Percentiles rank a stretch among this genome's conserved stretches.
Conservation (phyloP, 2,888 invertebrate genomes). For the Agrenia bidenticulata region DNA sequence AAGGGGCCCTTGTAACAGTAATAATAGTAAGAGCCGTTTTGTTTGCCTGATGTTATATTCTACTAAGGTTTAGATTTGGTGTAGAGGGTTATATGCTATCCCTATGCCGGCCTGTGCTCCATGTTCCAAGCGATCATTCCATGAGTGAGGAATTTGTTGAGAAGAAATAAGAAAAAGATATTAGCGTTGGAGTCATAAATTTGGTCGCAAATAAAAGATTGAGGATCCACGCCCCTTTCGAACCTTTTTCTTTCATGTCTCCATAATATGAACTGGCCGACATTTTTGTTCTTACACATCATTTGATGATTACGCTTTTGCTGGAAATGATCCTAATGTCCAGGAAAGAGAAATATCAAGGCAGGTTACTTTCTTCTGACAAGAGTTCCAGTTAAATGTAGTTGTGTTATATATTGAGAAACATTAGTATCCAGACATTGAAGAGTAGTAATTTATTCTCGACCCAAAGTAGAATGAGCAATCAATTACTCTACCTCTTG, state of each 20-base stretch:
- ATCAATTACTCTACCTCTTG: slow-evolving; percentile 29
- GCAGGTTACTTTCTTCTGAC: too few relatives aligned
- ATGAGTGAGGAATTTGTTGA: slow-evolving; percentile 37
- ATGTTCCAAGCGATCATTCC: neutral
- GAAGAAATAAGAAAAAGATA: slow-evolving; percentile 48
- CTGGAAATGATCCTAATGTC: too few relatives aligned
- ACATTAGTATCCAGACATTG: too few relatives aligned
- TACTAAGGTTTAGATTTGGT: too few relatives aligned
- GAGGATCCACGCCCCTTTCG: slow-evolving; percentile 49
- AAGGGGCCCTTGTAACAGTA: neutral
- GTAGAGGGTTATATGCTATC: too few relatives aligned
- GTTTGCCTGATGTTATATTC: neutral
- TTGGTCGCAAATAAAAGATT: slow-evolving; percentile 53
- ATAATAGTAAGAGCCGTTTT: neutral
- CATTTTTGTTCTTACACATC: too few relatives aligned
- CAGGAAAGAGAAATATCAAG: too few relatives aligned
- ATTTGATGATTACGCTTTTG: too few relatives aligned
- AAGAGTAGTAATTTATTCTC: slow-evolving; percentile 45
- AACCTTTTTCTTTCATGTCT: slow-evolving; percentile 40
- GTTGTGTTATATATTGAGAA: too few relatives aligned
- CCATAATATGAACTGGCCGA: neutral
- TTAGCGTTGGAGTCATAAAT: slow-evolving; percentile 52
- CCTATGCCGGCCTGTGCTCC: too few relatives aligned
- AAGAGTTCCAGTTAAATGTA: too few relatives aligned
- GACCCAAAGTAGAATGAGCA: slow-evolving; percentile 45